These are phyloP conservation scores for Etheostoma perlongum DNA, from an alignment of 2,797 vertebrate species.

Conservation along the genomic window DNA sequence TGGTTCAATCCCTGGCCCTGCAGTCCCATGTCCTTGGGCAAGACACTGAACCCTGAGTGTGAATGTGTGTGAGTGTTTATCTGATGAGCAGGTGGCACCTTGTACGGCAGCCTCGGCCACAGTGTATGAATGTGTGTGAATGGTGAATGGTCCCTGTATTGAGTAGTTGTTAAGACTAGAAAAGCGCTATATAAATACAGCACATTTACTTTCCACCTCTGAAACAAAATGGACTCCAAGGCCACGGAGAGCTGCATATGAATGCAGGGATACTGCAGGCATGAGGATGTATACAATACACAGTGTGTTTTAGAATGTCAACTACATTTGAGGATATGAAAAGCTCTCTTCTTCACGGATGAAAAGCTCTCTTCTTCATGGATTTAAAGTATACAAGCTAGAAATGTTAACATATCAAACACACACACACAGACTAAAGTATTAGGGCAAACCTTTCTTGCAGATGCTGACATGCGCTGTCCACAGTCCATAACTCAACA, in stretches of 20 bases:
- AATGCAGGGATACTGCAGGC: slow-evolving; percentile 4
- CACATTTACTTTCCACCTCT: not conserved
- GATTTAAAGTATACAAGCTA: not conserved
- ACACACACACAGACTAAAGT: not conserved
- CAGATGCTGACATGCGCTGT: slow-evolving; percentile 11
- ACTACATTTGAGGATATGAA: not conserved
- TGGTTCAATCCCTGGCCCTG: too few species aligned
- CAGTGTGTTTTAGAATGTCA: not conserved
- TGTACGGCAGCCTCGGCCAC: too few species aligned
- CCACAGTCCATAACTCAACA: slow-evolving; percentile 21
- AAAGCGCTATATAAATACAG: too few species aligned
- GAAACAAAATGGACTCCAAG: slow-evolving; percentile 20
- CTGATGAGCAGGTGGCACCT: too few species aligned
- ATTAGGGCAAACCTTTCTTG: not conserved
- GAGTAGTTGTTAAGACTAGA: too few species aligned
- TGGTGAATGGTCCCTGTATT: too few species aligned
- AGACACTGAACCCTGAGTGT: too few species aligned
- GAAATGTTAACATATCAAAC: not conserved
- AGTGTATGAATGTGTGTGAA: too few species aligned
- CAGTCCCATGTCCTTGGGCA: too few species aligned
- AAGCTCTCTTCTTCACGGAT: not conserved
- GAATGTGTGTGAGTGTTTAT: too few species aligned
- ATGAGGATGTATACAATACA: slow-evolving; percentile 6
- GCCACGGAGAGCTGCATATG: slow-evolving; percentile 15
- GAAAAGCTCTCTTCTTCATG: not conserved